Percentiles rank a stretch among this genome's conserved stretches.
phyloP scores from a whole-genome alignment of 2,888 invertebrate species.

The Idaea straminata region DNA sequence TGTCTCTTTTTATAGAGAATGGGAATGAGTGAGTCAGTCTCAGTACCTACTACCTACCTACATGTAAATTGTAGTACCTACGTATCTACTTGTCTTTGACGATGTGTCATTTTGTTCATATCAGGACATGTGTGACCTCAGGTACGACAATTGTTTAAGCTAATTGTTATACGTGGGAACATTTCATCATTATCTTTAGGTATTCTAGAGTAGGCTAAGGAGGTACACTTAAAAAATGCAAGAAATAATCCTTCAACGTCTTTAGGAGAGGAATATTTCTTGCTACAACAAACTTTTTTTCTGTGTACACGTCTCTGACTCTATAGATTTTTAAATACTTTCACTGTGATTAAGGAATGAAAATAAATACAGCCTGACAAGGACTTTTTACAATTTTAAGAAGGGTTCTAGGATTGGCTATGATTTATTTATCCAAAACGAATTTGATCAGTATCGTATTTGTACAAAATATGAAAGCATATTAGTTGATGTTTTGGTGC shows the following conservation, averaged over 20 bases:
- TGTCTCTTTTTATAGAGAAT: not conserved
- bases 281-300: not conserved
- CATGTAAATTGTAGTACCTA: not conserved
- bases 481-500: no score
- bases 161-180: not conserved
- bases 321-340: no score
- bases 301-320: not conserved
- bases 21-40: not conserved
- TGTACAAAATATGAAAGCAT: no score
- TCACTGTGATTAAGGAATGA: no score
- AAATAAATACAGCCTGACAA: no score
- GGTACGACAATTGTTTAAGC: slow-evolving; percentile 9
- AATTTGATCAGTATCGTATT: no score
- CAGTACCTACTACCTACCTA: slow-evolving; percentile 2
- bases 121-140: slow-evolving; percentile 7
- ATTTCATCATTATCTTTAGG: not conserved
- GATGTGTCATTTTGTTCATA: slow-evolving; percentile 17
- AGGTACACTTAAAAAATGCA: no score
- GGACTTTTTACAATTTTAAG: no score
- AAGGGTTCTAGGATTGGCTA: no score
- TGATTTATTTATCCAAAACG: no score
- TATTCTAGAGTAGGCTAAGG: not conserved
- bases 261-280: not conserved
- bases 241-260: no score
- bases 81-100: slow-evolving; percentile 18